These are phyloP conservation scores for Scyliorhinus canicula DNA, from an alignment of 2,797 vertebrate species.

Conservation along the genomic window DNA sequence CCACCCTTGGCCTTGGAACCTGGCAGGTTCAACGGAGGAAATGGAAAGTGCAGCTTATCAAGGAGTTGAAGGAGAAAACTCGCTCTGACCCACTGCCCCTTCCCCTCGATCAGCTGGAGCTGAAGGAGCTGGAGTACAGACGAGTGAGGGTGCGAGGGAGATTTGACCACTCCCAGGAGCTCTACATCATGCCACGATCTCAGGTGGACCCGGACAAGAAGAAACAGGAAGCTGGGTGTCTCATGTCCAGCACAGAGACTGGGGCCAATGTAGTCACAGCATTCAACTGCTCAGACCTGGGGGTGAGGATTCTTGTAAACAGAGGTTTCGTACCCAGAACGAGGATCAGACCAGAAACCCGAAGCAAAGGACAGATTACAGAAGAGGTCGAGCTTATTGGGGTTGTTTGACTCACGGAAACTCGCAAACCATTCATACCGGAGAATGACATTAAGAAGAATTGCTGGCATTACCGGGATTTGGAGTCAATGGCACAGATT, in stretches of 20 bases:
- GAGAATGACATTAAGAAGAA: constrained; percentile 73
- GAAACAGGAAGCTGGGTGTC: constrained; percentile 62
- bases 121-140: constrained; percentile 72
- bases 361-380: too few species aligned
- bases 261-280: constrained; percentile 87
- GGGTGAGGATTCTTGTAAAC: too few species aligned
- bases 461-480: constrained; percentile 80
- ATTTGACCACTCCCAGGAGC: constrained; percentile 83
- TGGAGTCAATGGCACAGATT: constrained; percentile 73
- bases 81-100: neutral
- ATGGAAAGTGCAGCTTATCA: too few species aligned
- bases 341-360: too few species aligned
- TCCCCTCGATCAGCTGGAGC: constrained; percentile 67
- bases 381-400: constrained; percentile 79
- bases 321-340: too few species aligned
- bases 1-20: too few species aligned
- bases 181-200: constrained; percentile 80
- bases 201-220: constrained; percentile 74
- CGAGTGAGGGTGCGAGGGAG: constrained; percentile 52
- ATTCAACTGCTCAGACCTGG: constrained; percentile 77
- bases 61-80: too few species aligned
- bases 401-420: constrained; percentile 75
- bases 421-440: constrained; percentile 78
- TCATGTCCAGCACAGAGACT: constrained; percentile 67
- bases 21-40: too few species aligned